These are phyloP conservation scores for Synanthedon andrenaeformis DNA, from an alignment of 2,888 invertebrate species.

Conservation along the genomic window DNA sequence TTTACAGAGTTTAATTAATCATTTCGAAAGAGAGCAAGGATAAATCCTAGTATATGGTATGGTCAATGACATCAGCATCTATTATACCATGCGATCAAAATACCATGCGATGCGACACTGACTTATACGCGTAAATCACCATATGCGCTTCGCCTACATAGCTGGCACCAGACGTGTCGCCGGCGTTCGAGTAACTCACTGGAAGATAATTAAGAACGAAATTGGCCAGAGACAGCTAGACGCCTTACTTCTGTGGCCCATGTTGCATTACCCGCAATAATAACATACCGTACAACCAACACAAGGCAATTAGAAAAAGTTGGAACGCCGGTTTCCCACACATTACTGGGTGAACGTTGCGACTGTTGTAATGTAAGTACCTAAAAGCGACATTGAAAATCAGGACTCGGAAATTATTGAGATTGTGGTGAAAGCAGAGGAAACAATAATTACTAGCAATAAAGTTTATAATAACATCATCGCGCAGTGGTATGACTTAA, in stretches of 20 bases:
- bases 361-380: conserved; percentile 26
- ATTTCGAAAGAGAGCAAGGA: no score
- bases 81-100: no score
- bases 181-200: conserved; percentile 20
- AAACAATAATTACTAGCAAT: conserved; percentile 33
- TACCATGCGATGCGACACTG: background rate
- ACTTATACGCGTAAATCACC: conserved; percentile 22
- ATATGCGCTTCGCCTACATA: conserved; percentile 44
- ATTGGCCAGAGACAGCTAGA: conserved; percentile 63
- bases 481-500: conserved; percentile 3
- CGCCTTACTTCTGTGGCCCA: conserved; percentile 57
- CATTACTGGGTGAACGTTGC: conserved; percentile 40
- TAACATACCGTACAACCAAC: conserved; percentile 42
- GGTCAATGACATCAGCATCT: no score
- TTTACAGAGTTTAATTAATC: no score
- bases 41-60: no score
- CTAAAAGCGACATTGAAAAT: conserved; percentile 10
- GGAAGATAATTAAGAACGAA: conserved; percentile 58
- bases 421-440: conserved; percentile 46
- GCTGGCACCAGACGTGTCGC: conserved; percentile 43
- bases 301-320: conserved; percentile 51
- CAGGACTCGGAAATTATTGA: conserved; percentile 24
- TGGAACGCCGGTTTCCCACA: conserved; percentile 55
- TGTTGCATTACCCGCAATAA: conserved; percentile 53
- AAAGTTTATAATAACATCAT: conserved; percentile 37